A percentile compares a stretch with the other conserved stretches of the same genome.
These are phyloP conservation scores for Potamilus streckersoni DNA, from an alignment of 1,140 invertebrate genomes.

Conservation along the genomic window DNA sequence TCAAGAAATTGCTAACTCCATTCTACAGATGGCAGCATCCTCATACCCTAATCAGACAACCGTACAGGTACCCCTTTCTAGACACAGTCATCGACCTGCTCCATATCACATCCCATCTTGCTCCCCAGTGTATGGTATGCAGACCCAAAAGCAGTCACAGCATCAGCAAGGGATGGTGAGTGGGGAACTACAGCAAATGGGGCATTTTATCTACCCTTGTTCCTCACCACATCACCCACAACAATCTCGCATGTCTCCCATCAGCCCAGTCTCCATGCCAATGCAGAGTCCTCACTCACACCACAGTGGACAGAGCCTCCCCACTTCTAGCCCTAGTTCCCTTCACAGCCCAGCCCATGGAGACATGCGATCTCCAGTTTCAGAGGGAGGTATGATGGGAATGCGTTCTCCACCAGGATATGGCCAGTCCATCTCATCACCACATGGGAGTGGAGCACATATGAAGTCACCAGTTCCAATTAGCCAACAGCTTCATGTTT, in stretches of 20 bases:
- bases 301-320: slow-evolving; percentile 50
- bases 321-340: slow-evolving; percentile 52
- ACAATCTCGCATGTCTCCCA: slow-evolving; percentile 43
- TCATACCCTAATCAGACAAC: slow-evolving; percentile 56
- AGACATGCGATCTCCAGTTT: slow-evolving; percentile 36
- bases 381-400: neutral
- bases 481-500: slow-evolving; percentile 41
- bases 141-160: slow-evolving; percentile 26
- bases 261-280: slow-evolving; percentile 45
- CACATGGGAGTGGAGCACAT: slow-evolving; percentile 10
- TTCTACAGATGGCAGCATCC: slow-evolving; percentile 61
- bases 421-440: slow-evolving; percentile 5
- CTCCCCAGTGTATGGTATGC: slow-evolving; percentile 44
- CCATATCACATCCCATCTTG: slow-evolving; percentile 57
- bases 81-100: slow-evolving; percentile 41
- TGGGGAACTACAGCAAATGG: slow-evolving; percentile 13
- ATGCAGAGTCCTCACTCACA: slow-evolving; percentile 54
- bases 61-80: slow-evolving; percentile 57
- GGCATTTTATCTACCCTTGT: slow-evolving; percentile 48
- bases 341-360: slow-evolving; percentile 53
- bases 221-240: slow-evolving; percentile 41
- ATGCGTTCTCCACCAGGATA: neutral
- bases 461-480: slow-evolving; percentile 37
- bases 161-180: slow-evolving; percentile 17
- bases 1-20: slow-evolving; percentile 65